Base-by-base conservation (phyloP, 2,113 vertebrate species). In the Rafetus swinhoei region DNA sequence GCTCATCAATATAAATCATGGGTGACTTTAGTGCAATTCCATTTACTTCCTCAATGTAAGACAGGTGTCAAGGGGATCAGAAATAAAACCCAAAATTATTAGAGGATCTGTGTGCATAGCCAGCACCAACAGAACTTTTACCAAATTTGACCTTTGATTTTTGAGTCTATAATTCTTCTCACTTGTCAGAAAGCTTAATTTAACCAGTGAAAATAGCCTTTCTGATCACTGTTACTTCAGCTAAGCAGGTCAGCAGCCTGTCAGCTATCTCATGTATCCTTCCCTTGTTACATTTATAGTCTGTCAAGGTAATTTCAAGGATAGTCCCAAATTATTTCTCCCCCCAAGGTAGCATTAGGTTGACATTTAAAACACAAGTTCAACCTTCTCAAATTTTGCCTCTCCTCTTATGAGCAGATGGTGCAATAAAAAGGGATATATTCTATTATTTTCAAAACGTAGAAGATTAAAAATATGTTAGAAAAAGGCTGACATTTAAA, bases 221-320 rank as follows among this genome's bases (percentile, higher is more conserved):
- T 85, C 82, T 89, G 89, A 94, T 95, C 79, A 39, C 55, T 89
- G 87, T 93, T 95, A 85, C 92, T 95, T 96, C 88, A 95, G 87
- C 83, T 95, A 95, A 95, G 32, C 90, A 86, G 86, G 83, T 94
- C 94, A 96, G 80, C 91, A 93, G 14, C 55, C 77, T 96, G 93
- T 92, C 93, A 92, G 83, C 18, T 94, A 9, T 91, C 65, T 80
- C 86, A 39, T 39, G 77, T 82, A 95, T 79, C 81, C 88, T 97
- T 93, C 45, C 22, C 22, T 85, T 89, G 27, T 74, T 93, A 85
- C 32, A 93, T 60, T 81, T 96, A 76, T 93, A 84, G 82, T 90
- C 62, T 69, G 92, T 90, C 93, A 97, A 86, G 90, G 90, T 95
- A 92, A 85, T 54, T 85, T 94, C 95, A 97, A 93, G 90, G 85